Percentiles rank a stretch among this genome's conserved stretches.
Conservation (phyloP, 2,888 invertebrate genomes). For the Papilio demoleus region DNA sequence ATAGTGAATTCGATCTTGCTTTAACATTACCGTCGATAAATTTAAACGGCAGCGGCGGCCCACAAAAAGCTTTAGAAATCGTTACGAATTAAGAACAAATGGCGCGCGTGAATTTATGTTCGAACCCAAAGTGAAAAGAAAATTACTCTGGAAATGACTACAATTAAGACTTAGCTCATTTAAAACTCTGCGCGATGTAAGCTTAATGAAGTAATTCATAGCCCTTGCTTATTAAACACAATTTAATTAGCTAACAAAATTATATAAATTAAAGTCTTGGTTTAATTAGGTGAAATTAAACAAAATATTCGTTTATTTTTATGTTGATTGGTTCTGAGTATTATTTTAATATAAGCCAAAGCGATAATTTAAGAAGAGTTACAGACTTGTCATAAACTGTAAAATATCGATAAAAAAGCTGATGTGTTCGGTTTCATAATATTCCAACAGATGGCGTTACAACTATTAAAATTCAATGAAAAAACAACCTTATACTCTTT, state of each 20-base stretch:
- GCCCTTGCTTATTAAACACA: slow-evolving; percentile 11
- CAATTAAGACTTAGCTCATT: slow-evolving; percentile 37
- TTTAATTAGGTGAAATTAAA: neutral
- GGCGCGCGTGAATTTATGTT: slow-evolving; percentile 36
- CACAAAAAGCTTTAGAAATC: slow-evolving; percentile 33
- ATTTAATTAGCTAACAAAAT: slow-evolving; percentile 4
- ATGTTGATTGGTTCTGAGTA: too few relatives aligned
- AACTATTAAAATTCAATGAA: too few relatives aligned
- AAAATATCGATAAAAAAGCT: too few relatives aligned
- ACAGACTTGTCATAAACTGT: too few relatives aligned
- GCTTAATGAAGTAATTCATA: slow-evolving; percentile 16
- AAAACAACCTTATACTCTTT: too few relatives aligned
- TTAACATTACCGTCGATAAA: slow-evolving; percentile 25
- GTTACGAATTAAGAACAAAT: slow-evolving; percentile 40
- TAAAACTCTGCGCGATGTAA: slow-evolving; percentile 23
- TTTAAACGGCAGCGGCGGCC: slow-evolving; percentile 23
- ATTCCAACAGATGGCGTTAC: too few relatives aligned
- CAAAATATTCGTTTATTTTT: neutral
- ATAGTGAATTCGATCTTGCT: neutral
- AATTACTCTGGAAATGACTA: slow-evolving; percentile 35
- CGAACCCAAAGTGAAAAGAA: slow-evolving; percentile 36
- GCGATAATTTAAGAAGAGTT: too few relatives aligned
- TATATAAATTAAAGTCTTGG: neutral
- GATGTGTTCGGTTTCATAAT: too few relatives aligned
- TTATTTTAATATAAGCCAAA: too few relatives aligned